A percentile compares a stretch with the other conserved stretches of the same genome.
phyloP scores from a whole-genome alignment of 2,113 vertebrate genomes.

The Stegostoma tigrinum region DNA sequence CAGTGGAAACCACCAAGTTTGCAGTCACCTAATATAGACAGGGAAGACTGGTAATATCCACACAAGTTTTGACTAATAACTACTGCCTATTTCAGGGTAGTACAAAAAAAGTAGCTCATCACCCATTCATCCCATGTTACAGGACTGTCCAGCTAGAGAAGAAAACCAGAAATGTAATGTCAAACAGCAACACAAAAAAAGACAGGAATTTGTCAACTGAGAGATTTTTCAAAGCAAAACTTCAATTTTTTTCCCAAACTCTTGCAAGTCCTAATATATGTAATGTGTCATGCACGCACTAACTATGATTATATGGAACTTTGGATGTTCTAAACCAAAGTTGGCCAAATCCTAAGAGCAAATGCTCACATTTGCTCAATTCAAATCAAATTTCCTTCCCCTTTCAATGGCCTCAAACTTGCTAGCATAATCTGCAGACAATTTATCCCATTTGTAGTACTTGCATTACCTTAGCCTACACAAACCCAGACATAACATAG shows the following conservation, averaged over 20 bases:
- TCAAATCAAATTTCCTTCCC: conserved; percentile 21
- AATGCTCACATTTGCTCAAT: background rate
- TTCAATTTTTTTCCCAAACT: background rate
- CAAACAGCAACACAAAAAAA: background rate
- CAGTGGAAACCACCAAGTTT: background rate
- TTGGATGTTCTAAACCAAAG: background rate
- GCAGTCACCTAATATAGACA: too few relatives aligned
- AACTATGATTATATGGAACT: background rate
- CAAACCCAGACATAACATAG: conserved; percentile 32
- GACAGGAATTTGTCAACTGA: background rate
- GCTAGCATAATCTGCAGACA: conserved; percentile 13
- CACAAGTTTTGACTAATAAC: background rate
- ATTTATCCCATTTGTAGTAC: conserved; percentile 31
- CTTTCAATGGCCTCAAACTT: conserved; percentile 24
- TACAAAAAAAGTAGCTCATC: background rate
- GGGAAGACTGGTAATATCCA: background rate
- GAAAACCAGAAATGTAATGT: background rate
- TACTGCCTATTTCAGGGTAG: background rate
- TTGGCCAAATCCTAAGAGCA: background rate
- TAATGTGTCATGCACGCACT: background rate
- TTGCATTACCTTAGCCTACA: conserved; percentile 23
- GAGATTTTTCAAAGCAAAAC: background rate
- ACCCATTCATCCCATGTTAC: background rate
- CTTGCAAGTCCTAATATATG: background rate
- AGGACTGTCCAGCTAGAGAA: background rate